phyloP scores from a whole-genome alignment of 2,113 vertebrate genomes.

The Chaetops frenatus region DNA sequence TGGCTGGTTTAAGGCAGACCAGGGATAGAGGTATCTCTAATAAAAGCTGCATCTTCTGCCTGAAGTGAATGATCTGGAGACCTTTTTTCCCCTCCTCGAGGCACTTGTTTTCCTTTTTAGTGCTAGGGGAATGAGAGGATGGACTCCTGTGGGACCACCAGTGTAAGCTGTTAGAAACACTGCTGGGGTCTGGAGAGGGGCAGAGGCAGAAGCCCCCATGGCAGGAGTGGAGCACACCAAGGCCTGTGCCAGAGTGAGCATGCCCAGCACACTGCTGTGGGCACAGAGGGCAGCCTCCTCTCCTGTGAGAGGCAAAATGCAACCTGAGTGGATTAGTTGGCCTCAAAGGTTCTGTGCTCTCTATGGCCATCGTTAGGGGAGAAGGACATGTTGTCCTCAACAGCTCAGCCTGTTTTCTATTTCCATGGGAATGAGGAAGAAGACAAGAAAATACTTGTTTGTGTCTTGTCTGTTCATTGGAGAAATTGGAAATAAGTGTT shows the following conservation, averaged over 20 bases:
- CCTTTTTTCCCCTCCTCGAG: neutral
- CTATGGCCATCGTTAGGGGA: accelerated
- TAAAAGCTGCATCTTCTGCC: neutral
- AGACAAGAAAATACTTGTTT: neutral
- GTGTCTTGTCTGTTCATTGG: neutral
- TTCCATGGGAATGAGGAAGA: neutral
- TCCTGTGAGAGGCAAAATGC: neutral
- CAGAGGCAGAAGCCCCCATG: neutral
- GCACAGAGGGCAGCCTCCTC: accelerated
- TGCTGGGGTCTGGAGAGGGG: neutral
- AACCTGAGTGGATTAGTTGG: neutral
- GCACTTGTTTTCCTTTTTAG: neutral
- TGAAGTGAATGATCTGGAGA: neutral
- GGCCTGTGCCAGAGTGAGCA: too few species aligned
- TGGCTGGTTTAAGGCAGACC: neutral
- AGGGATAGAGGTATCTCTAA: neutral
- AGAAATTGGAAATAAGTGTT: neutral
- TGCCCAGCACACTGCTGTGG: neutral
- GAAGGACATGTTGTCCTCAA: neutral
- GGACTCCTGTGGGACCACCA: accelerated
- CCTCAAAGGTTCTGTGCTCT: neutral
- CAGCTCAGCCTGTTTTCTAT: neutral
- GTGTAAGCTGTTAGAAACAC: accelerated
- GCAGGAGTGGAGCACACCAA: accelerated
- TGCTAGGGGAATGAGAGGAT: neutral